phyloP scores from a whole-genome alignment of 2,888 invertebrate species.

The Rotaria sp. region DNA sequence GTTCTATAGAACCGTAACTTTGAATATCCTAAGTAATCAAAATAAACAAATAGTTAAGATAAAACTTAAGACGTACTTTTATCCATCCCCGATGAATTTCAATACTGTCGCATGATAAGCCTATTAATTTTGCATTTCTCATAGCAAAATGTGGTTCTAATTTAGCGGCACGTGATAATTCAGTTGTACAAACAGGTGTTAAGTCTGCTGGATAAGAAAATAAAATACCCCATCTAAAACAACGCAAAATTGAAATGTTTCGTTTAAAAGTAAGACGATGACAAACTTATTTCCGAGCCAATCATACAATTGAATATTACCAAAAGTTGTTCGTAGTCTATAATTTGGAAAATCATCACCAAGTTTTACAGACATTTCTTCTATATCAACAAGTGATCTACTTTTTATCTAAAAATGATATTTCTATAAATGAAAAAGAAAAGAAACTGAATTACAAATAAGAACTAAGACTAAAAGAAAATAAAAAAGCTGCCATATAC shows the following conservation, averaged over 20 bases:
- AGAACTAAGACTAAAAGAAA: too few relatives aligned
- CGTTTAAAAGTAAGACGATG: not conserved
- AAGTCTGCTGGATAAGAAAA: conserved; percentile 96
- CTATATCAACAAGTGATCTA: too few relatives aligned
- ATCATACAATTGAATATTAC: conserved; percentile 74
- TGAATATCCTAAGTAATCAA: not conserved
- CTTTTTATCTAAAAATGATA: too few relatives aligned
- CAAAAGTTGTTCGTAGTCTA: conserved; percentile 70
- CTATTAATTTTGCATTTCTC: conserved; percentile 78
- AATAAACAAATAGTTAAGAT: not conserved
- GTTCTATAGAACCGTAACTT: not conserved
- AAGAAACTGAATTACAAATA: too few relatives aligned
- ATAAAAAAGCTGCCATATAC: too few relatives aligned
- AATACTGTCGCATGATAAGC: conserved; percentile 77
- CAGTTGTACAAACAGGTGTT: conserved; percentile 95
- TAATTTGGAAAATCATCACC: conserved; percentile 86
- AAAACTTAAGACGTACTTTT: conserved; percentile 49
- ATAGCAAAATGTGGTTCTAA: conserved; percentile 71
- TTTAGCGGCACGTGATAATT: conserved; percentile 71
- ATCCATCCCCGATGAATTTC: conserved; percentile 73
- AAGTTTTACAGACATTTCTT: conserved; percentile 60
- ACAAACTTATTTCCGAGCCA: conserved; percentile 81
- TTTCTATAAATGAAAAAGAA: too few relatives aligned
- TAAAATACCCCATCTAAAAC: conserved; percentile 73
- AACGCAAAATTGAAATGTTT: not conserved